A percentile compares a stretch with the other conserved stretches of the same genome.
Evolutionary conservation across 2,888 invertebrate species (phyloP).

Genomic region (Thera britannica): DNA sequence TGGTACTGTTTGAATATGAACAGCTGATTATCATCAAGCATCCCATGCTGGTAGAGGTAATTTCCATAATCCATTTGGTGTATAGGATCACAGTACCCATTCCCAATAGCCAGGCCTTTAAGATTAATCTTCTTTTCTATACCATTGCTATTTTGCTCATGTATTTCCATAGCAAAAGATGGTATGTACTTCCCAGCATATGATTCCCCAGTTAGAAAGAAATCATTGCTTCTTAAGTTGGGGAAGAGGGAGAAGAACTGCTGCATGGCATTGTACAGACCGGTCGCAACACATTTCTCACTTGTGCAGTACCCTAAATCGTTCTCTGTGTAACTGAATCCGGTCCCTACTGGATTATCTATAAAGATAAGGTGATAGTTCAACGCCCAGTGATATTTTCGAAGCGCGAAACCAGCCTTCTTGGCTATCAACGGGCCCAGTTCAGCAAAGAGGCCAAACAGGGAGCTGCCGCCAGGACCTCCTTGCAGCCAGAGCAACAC

Average conservation of each 20-base stretch:
- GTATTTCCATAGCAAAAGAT: constrained; percentile 80
- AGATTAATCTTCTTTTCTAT: constrained; percentile 75
- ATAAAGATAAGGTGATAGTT: constrained; percentile 86
- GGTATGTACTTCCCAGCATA: constrained; percentile 85
- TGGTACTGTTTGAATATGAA: constrained; percentile 85
- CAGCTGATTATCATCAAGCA: constrained; percentile 84
- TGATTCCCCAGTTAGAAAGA: constrained; percentile 87
- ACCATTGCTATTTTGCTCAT: constrained; percentile 65
- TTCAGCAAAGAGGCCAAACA: constrained; percentile 85
- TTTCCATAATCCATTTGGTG: constrained; percentile 80
- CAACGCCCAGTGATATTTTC: constrained; percentile 85
- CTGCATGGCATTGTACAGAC: constrained; percentile 77
- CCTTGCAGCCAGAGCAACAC: constrained; percentile 85
- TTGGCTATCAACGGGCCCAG: constrained; percentile 84
- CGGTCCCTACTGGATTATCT: constrained; percentile 87
- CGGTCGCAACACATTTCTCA: constrained; percentile 82
- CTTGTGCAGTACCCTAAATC: constrained; percentile 82
- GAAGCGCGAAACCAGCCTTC: constrained; percentile 60
- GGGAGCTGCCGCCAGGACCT: constrained; percentile 83
- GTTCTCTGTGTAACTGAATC: constrained; percentile 86
- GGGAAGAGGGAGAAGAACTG: constrained; percentile 87
- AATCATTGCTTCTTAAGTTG: constrained; percentile 76
- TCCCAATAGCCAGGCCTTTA: constrained; percentile 81
- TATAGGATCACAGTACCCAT: constrained; percentile 80
- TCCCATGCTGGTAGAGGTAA: constrained; percentile 80